Conservation (phyloP, 2,113 vertebrate genomes). For the Eonycteris spelaea region DNA sequence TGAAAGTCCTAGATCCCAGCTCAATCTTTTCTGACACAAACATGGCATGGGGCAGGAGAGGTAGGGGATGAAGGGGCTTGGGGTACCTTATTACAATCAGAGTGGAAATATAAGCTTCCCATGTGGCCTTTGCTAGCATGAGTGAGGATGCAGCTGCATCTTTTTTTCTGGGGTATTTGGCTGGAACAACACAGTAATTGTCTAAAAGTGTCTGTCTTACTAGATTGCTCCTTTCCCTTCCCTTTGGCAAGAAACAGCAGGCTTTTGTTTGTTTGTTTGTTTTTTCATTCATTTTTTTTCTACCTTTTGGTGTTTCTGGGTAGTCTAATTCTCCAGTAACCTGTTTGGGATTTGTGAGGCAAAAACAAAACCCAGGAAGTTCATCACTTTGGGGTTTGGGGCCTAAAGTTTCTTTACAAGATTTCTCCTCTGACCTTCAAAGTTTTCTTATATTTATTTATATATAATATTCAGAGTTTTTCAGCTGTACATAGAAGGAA, state of each 20-base stretch:
- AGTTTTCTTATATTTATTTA: not conserved
- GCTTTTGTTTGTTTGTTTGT: not conserved
- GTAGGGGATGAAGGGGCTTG: fast-evolving
- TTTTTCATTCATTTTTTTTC: not conserved
- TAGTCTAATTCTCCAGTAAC: not conserved
- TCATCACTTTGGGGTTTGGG: not conserved
- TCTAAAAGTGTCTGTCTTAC: not conserved
- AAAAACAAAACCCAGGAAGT: not conserved
- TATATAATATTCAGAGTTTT: not conserved
- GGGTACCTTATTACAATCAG: not conserved
- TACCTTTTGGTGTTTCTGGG: not conserved
- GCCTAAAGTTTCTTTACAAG: not conserved
- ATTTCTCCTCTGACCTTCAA: not conserved
- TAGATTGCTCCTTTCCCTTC: not conserved
- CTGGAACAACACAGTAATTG: not conserved
- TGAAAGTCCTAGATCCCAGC: not conserved
- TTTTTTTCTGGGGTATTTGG: not conserved
- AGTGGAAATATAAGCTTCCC: not conserved
- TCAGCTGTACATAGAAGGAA: not conserved
- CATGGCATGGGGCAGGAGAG: not conserved
- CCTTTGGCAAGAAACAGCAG: not conserved
- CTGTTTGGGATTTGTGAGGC: not conserved
- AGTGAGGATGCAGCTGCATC: not conserved
- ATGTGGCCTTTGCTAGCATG: not conserved
- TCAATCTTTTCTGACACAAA: not conserved